Conservation (phyloP, 2,888 invertebrate genomes). For the Frankliniella fusca region DNA sequence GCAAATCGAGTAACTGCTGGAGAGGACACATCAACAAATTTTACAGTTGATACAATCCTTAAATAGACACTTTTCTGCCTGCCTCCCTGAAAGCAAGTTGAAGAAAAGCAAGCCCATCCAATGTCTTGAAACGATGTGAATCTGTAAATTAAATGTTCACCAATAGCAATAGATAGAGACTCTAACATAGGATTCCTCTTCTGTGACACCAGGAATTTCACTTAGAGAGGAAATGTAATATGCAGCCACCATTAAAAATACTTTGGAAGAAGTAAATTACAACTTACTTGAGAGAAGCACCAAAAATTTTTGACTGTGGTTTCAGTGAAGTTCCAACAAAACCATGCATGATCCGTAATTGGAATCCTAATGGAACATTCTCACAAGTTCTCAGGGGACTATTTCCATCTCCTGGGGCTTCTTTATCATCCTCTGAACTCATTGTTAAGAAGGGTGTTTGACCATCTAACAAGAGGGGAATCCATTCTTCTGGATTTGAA, state of each 20-base stretch:
- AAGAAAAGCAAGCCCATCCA: background rate
- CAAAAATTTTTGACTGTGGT: slow-evolving; percentile 52
- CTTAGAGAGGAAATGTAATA: too few relatives aligned
- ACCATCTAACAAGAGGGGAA: slow-evolving; percentile 49
- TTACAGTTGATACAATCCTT: slow-evolving; percentile 46
- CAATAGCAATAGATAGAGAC: background rate
- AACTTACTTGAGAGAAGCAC: slow-evolving; percentile 41
- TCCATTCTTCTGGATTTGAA: slow-evolving; percentile 50
- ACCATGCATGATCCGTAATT: background rate
- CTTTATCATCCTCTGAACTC: background rate
- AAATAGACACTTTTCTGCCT: slow-evolving; percentile 27
- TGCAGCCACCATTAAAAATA: background rate
- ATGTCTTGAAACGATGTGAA: background rate
- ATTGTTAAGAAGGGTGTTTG: slow-evolving; percentile 42
- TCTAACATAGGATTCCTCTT: too few relatives aligned
- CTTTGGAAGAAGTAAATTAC: background rate
- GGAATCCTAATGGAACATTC: slow-evolving; percentile 1
- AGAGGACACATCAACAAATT: slow-evolving; percentile 52
- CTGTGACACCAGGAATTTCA: too few relatives aligned
- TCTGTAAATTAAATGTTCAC: background rate
- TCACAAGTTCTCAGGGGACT: background rate
- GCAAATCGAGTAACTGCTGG: slow-evolving; percentile 53
- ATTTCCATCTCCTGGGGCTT: background rate
- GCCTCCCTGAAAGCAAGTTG: background rate
- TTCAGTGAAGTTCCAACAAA: slow-evolving; percentile 47